Percentiles rank a stretch among this genome's conserved stretches.
Conservation (phyloP, 1,140 invertebrate species). For the Brachionus rubens region DNA sequence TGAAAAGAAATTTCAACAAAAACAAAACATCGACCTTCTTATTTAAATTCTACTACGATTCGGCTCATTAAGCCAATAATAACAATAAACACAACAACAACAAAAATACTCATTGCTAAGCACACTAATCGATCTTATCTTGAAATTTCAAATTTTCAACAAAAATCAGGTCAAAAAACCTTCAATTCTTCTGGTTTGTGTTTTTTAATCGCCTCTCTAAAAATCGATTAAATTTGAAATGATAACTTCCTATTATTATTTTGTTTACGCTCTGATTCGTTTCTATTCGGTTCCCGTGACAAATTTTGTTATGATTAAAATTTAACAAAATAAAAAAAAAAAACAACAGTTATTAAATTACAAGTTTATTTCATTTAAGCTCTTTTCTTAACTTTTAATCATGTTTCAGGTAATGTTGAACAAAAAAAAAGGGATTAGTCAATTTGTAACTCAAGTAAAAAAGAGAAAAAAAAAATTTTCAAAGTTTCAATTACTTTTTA, state of each 20-base stretch:
- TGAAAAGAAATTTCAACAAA: background rate
- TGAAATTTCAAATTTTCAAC: slow-evolving; percentile 8
- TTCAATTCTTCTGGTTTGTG: slow-evolving; percentile 40
- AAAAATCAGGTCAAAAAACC: slow-evolving; percentile 37
- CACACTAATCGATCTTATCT: slow-evolving; percentile 36
- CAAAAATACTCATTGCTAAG: background rate
- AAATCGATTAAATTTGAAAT: slow-evolving; percentile 33
- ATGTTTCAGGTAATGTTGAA: slow-evolving; percentile 38
- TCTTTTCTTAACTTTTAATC: slow-evolving; percentile 20
- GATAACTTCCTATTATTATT: slow-evolving; percentile 24
- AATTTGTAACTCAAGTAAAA: slow-evolving; percentile 7
- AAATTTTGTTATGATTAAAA: no score
- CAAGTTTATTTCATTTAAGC: background rate
- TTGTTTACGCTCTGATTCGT: slow-evolving; percentile 14
- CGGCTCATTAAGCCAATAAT: slow-evolving; percentile 42
- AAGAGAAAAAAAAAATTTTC: background rate
- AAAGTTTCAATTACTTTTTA: background rate
- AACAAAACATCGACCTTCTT: background rate
- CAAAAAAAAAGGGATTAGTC: background rate
- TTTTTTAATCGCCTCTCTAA: slow-evolving; percentile 1
- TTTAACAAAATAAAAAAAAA: background rate
- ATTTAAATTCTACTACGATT: background rate
- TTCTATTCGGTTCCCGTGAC: no score
- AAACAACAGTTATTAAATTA: slow-evolving; percentile 8
- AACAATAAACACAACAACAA: slow-evolving; percentile 27